phyloP scores from a whole-genome alignment of 2,113 vertebrate genomes.

The Gymnocephalus cernua region DNA sequence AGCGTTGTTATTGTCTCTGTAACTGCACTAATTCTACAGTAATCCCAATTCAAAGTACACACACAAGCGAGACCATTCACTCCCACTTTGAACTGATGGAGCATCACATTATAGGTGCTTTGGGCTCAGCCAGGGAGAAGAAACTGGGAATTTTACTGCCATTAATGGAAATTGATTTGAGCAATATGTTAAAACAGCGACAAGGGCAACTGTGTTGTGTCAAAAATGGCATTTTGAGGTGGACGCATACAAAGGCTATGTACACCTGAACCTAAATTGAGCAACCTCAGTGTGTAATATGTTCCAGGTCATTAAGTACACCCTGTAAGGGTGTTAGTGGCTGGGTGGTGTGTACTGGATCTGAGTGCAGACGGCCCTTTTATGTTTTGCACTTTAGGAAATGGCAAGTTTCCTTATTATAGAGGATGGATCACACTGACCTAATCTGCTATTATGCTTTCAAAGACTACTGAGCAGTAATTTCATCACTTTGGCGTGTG shows the following conservation, averaged over 20 bases:
- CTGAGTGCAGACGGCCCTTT: conserved; percentile 36
- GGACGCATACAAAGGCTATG: conserved; percentile 25
- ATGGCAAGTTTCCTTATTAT: conserved; percentile 65
- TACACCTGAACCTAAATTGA: conserved; percentile 42
- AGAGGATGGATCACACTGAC: conserved; percentile 70
- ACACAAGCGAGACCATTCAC: conserved; percentile 14
- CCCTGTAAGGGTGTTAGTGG: conserved; percentile 42
- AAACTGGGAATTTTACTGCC: conserved; percentile 40
- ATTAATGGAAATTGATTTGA: conserved; percentile 64
- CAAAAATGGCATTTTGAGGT: conserved; percentile 45
- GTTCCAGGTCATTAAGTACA: conserved; percentile 68
- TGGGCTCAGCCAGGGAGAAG: conserved; percentile 34
- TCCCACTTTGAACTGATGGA: conserved; percentile 36
- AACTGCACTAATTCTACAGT: conserved; percentile 30
- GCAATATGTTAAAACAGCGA: conserved; percentile 65
- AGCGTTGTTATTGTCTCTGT: conserved; percentile 42
- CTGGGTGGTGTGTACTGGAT: conserved; percentile 40
- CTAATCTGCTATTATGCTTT: conserved; percentile 77
- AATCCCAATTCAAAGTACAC: conserved; percentile 47
- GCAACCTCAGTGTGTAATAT: conserved; percentile 54
- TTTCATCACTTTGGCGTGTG: conserved; percentile 76
- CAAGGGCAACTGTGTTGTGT: conserved; percentile 46
- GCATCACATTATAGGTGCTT: conserved; percentile 43
- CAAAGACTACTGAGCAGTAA: conserved; percentile 74
- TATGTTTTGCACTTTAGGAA: conserved; percentile 64